Evolutionary conservation across 2,113 vertebrate genomes (phyloP).

Genomic region (Microtus richardsoni): DNA sequence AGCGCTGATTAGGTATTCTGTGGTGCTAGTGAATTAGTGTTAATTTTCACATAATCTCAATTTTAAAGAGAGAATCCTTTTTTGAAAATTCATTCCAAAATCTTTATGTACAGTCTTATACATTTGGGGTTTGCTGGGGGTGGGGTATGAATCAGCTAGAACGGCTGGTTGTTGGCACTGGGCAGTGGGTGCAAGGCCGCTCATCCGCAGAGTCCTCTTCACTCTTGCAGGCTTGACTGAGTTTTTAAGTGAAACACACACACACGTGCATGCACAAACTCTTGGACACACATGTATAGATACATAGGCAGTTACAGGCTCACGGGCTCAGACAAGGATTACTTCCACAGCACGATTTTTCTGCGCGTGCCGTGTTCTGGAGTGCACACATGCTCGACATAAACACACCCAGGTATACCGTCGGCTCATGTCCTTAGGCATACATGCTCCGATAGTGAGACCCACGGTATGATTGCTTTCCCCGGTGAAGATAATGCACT

Average conservation of each 20-base stretch:
- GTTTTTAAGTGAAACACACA: not conserved
- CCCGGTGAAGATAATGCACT: constrained; percentile 79
- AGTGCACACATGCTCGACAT: rapidly evolving
- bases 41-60: not conserved
- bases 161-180: rapidly evolving
- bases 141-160: rapidly evolving
- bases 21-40: not conserved
- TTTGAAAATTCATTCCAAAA: not conserved
- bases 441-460: constrained; percentile 35
- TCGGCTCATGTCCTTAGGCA: not conserved
- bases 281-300: not conserved
- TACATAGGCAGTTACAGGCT: not conserved
- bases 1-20: not conserved
- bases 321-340: not conserved
- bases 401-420: rapidly evolving
- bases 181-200: rapidly evolving
- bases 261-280: not conserved
- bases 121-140: not conserved
- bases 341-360: not conserved
- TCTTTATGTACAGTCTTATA: not conserved
- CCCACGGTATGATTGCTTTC: constrained; percentile 76
- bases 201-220: rapidly evolving
- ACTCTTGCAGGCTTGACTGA: rapidly evolving
- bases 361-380: too few relatives aligned
- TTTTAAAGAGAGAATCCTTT: not conserved